Evolutionary conservation across 2,888 invertebrate species (phyloP).

Genomic region (Cephus pulcher): DNA sequence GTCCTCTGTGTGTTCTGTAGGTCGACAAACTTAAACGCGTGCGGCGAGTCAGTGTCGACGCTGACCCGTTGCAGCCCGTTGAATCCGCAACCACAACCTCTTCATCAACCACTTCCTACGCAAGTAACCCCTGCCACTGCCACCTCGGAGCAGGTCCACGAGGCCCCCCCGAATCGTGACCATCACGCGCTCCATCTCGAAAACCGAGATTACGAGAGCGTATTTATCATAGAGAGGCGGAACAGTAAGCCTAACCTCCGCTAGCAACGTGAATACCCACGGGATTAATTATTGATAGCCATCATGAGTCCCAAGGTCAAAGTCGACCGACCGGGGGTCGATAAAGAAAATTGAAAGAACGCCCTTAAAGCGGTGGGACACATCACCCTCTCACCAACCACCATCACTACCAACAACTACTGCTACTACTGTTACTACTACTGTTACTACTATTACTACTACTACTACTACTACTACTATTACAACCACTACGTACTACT

Average conservation of each 20-base stretch:
- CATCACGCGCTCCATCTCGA: constrained; percentile 65
- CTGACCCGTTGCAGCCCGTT: constrained; percentile 67
- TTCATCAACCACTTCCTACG: constrained; percentile 65
- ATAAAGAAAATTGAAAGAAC: constrained; percentile 37
- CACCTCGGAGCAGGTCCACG: constrained; percentile 65
- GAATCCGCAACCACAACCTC: constrained; percentile 66
- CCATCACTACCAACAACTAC: constrained; percentile 7
- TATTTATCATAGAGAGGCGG: constrained; percentile 75
- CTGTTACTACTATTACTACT: constrained; percentile 33
- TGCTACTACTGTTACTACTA: constrained; percentile 20
- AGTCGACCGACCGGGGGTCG: constrained; percentile 29
- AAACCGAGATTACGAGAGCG: constrained; percentile 80
- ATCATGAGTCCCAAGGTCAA: constrained; percentile 30
- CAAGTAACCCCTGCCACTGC: constrained; percentile 66
- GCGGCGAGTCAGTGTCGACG: constrained; percentile 67
- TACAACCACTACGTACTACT: constrained; percentile 28
- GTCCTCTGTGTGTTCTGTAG: constrained; percentile 64
- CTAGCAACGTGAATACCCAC: constrained; percentile 51
- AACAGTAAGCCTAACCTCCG: constrained; percentile 67
- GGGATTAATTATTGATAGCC: constrained; percentile 42
- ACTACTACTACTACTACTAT: constrained; percentile 28
- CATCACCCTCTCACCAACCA: constrained; percentile 11
- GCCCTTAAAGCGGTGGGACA: constrained; percentile 39
- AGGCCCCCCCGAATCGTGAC: constrained; percentile 65
- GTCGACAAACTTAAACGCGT: constrained; percentile 67